Evolutionary conservation across 2,888 invertebrate species (phyloP).

Genomic region (Volucella bombylans): DNA sequence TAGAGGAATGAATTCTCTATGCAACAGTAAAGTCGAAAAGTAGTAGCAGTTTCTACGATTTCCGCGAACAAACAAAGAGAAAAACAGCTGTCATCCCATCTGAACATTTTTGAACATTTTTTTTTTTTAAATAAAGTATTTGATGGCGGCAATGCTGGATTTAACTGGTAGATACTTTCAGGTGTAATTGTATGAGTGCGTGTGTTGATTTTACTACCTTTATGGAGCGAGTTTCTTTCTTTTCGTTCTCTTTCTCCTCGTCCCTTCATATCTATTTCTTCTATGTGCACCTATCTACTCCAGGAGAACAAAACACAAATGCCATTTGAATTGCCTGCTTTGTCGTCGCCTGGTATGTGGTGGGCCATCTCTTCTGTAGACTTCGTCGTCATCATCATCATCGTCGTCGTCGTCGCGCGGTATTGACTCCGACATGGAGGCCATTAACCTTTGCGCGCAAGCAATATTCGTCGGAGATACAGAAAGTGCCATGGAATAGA

Average conservation of each 20-base stretch:
- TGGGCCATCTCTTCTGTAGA: constrained; percentile 47
- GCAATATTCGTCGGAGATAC: too few species aligned
- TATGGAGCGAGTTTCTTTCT: constrained; percentile 53
- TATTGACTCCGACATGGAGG: constrained; percentile 60
- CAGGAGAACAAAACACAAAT: constrained; percentile 55
- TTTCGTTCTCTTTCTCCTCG: constrained; percentile 35
- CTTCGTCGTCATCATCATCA: too few species aligned
- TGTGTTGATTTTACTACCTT: constrained; percentile 47
- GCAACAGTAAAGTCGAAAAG: too few species aligned
- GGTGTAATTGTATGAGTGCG: constrained; percentile 22
- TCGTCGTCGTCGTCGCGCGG: constrained; percentile 53
- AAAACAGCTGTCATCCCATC: too few species aligned
- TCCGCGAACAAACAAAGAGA: too few species aligned
- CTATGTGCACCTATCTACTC: constrained; percentile 45
- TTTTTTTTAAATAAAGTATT: too few species aligned
- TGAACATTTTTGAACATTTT: too few species aligned
- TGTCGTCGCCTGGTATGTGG: constrained; percentile 1
- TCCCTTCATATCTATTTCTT: constrained; percentile 31
- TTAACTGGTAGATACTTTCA: too few species aligned
- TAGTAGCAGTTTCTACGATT: too few species aligned
- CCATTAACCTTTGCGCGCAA: constrained; percentile 45
- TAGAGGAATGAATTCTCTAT: too few species aligned
- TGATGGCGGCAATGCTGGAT: too few species aligned
- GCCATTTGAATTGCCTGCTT: constrained; percentile 56
- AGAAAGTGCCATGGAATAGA: too few species aligned